phyloP scores from a whole-genome alignment of 1,140 invertebrate genomes.

The Anastrepha ludens region DNA sequence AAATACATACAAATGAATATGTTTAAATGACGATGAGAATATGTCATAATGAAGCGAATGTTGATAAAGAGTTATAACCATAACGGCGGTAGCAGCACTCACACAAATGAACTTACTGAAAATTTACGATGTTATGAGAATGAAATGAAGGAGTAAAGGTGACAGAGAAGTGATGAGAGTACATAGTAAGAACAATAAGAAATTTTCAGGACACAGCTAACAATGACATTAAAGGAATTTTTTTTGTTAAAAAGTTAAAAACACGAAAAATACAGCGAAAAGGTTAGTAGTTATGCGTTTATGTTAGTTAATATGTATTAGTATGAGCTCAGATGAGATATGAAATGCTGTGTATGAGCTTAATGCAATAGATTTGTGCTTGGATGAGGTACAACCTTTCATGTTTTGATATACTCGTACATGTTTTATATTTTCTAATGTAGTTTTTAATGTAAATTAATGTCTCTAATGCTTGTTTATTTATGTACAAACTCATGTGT shows the following conservation, averaged over 20 bases:
- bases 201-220: background rate
- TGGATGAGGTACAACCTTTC: slow-evolving; percentile 7
- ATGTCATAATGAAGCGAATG: background rate
- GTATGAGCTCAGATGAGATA: background rate
- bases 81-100: background rate
- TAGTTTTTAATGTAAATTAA: slow-evolving; percentile 17
- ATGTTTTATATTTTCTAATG: background rate
- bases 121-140: background rate
- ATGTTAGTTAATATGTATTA: background rate
- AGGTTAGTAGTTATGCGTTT: background rate
- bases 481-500: background rate
- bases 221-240: background rate
- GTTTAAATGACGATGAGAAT: background rate
- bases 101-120: background rate
- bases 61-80: background rate
- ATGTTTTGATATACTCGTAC: background rate
- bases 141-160: background rate
- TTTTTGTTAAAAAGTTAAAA: background rate
- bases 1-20: background rate
- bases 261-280: background rate
- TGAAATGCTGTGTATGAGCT: background rate
- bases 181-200: background rate
- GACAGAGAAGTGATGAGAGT: background rate
- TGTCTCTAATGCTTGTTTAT: slow-evolving; percentile 26
- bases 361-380: background rate